These are phyloP conservation scores for Altica lythri DNA, from an alignment of 2,888 invertebrate species.

Conservation along the genomic window DNA sequence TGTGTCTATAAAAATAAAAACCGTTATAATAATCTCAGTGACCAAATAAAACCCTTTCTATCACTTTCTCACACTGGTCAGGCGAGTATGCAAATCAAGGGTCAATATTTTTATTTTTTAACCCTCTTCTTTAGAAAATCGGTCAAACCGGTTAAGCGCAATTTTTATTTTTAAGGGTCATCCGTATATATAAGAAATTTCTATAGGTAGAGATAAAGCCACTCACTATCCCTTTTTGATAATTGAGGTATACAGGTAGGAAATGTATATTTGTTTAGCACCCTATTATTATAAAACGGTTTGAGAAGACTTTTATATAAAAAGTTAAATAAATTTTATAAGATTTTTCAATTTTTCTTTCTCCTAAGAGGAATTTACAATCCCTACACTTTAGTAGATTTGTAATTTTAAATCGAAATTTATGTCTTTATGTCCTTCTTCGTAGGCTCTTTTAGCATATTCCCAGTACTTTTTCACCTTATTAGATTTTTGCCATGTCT, in stretches of 20 bases:
- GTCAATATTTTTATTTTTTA: slow-evolving; percentile 52
- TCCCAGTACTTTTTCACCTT: too few relatives aligned
- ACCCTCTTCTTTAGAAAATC: slow-evolving; percentile 40
- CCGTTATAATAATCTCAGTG: neutral
- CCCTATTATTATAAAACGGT: too few relatives aligned
- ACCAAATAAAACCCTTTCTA: neutral
- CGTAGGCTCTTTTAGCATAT: too few relatives aligned
- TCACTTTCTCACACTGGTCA: slow-evolving; percentile 49
- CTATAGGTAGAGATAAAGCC: slow-evolving; percentile 35
- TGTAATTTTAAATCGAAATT: too few relatives aligned
- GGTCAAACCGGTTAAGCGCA: slow-evolving; percentile 51
- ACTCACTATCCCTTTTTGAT: slow-evolving; percentile 32
- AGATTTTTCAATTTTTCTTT: too few relatives aligned
- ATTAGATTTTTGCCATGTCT: too few relatives aligned
- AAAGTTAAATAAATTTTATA: too few relatives aligned
- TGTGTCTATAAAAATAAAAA: too few relatives aligned
- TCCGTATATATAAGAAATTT: slow-evolving; percentile 32
- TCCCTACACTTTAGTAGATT: too few relatives aligned
- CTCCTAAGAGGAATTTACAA: too few relatives aligned
- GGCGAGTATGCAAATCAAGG: slow-evolving; percentile 54
- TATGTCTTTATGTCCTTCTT: too few relatives aligned
- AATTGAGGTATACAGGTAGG: slow-evolving; percentile 16
- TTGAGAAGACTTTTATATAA: too few relatives aligned
- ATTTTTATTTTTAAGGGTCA: slow-evolving; percentile 50
- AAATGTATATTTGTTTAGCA: slow-evolving; percentile 28